A percentile compares a stretch with the other conserved stretches of the same genome.
Evolutionary conservation across 2,113 vertebrate genomes (phyloP).

Genomic region (Vulpes lagopus): DNA sequence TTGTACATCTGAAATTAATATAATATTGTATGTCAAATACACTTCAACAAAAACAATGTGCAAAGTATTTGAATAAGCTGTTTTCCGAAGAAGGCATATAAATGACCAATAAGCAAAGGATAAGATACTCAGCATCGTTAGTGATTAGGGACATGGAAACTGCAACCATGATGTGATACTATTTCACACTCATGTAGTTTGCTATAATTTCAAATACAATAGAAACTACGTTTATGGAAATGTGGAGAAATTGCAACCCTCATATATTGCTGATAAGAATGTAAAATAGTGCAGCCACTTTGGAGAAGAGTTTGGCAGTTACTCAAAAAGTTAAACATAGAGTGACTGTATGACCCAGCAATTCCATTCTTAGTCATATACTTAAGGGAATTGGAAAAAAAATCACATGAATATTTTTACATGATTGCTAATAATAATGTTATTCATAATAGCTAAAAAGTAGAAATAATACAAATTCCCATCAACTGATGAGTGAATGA

Average conservation of each 20-base stretch:
- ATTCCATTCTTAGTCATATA: not conserved
- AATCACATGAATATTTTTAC: not conserved
- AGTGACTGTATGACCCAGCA: not conserved
- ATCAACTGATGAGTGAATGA: not conserved
- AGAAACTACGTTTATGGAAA: not conserved
- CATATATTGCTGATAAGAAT: not conserved
- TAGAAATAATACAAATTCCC: not conserved
- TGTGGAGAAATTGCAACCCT: not conserved
- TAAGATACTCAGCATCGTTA: not conserved
- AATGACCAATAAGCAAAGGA: not conserved
- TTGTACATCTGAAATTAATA: not conserved
- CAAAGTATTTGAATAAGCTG: not conserved
- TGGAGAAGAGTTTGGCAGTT: not conserved
- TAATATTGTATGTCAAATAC: not conserved
- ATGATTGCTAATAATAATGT: not conserved
- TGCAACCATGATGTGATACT: not conserved
- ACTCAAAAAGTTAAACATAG: not conserved
- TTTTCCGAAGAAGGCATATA: not conserved
- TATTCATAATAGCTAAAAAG: not conserved
- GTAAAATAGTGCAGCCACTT: not conserved
- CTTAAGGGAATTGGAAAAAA: not conserved
- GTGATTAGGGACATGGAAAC: not conserved
- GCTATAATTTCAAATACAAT: not conserved
- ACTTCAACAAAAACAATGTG: not conserved
- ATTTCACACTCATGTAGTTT: not conserved